Evolutionary conservation across 1,140 invertebrate species (phyloP).

Genomic region (Rhopalosiphum padi): DNA sequence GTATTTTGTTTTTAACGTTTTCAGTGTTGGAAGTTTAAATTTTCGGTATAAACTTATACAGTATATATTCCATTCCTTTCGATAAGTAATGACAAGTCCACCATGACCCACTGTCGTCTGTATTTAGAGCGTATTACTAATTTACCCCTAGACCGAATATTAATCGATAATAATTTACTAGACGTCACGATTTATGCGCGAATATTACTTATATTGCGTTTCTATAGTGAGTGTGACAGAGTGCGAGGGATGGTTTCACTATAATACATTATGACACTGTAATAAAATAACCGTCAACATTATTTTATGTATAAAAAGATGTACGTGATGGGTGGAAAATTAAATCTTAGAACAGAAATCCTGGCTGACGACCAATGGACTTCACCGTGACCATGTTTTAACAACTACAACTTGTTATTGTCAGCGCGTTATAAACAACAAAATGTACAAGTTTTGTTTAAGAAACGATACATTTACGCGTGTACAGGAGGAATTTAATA

Average conservation of each 20-base stretch:
- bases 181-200: background rate
- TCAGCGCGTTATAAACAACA: background rate
- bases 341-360: background rate
- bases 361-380: background rate
- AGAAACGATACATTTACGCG: no score
- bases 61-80: background rate
- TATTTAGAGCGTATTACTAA: background rate
- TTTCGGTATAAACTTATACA: background rate
- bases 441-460: background rate
- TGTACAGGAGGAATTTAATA: no score
- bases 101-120: background rate
- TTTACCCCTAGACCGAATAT: background rate
- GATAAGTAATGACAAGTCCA: background rate
- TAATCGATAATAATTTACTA: conserved; percentile 4
- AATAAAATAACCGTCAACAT: background rate
- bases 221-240: background rate
- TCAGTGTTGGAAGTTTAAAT: background rate
- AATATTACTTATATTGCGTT: background rate
- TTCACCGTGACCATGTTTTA: background rate
- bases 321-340: background rate
- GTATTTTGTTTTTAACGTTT: background rate
- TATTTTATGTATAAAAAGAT: background rate
- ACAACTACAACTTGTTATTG: background rate
- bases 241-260: background rate
- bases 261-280: background rate